A percentile compares a stretch with the other conserved stretches of the same genome.
phyloP scores from a whole-genome alignment of 1,140 invertebrate genomes.

The Dendrolimus punctatus region DNA sequence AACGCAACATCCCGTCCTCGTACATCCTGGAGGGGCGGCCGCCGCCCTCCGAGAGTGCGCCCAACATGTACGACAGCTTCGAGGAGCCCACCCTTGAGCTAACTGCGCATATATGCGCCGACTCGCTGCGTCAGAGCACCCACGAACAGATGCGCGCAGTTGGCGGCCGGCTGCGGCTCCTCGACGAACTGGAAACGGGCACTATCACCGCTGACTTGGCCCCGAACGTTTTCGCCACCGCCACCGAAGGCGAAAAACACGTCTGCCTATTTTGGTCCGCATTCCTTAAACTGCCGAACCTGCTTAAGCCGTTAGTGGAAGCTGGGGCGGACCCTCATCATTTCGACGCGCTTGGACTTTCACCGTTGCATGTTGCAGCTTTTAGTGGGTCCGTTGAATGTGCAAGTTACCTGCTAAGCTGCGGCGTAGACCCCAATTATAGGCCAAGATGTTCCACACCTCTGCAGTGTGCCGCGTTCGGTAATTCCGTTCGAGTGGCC shows the following conservation, averaged over 20 bases:
- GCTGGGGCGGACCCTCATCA: conserved; percentile 80
- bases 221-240: conserved; percentile 65
- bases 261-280: conserved; percentile 80
- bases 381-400: conserved; percentile 83
- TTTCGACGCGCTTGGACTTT: conserved; percentile 78
- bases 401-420: conserved; percentile 77
- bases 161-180: conserved; percentile 75
- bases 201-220: conserved; percentile 74
- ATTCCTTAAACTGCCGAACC: conserved; percentile 77
- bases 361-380: conserved; percentile 81
- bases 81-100: conserved; percentile 80
- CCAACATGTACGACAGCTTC: conserved; percentile 82
- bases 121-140: conserved; percentile 80
- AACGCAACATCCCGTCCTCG: conserved; percentile 76
- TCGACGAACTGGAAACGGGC: conserved; percentile 80
- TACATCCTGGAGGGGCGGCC: conserved; percentile 83
- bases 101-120: conserved; percentile 81
- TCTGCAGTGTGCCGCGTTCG: conserved; percentile 86
- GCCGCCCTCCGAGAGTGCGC: conserved; percentile 80
- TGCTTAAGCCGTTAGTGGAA: conserved; percentile 74
- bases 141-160: conserved; percentile 80
- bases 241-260: conserved; percentile 77
- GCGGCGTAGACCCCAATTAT: conserved; percentile 79
- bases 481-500: conserved; percentile 81
- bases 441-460: conserved; percentile 80